Evolutionary conservation across 2,888 invertebrate genomes (phyloP), one percentile per base, ranked within the genome.

Genomic region (Lomographa bimaculata): DNA sequence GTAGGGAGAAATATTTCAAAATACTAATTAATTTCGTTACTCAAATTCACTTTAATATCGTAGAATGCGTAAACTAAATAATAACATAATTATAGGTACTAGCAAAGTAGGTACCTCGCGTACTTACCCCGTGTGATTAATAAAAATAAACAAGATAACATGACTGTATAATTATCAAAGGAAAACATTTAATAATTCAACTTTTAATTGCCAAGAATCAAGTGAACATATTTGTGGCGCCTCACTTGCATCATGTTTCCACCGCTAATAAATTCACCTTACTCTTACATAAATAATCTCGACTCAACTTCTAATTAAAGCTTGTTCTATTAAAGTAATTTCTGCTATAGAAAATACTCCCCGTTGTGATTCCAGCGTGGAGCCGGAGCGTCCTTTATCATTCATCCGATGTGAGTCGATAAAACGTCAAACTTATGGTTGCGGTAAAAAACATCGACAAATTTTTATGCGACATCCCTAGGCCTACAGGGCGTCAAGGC

Each of bases 381-480:
- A 47, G 49, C 43, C 44, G 27, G 36, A 40, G 18, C 19, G 41
- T 41, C 39, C 42, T 50, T 47, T 46, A 52, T 52, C 50, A 46
- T 44, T 37, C 44, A 41, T 43, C 43, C 33, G 51, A 46, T 54
- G 51, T 50, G 46, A 66, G 61, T 73, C 77, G 78, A 79, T 78
- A 74, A 78, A 77, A 60, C 59, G 39, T 46, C 46, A 58, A 65
- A 72, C 54, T 61, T 66, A 74, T 59, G 60, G 43, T 37, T 53
- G 45, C 48, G 53, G 63, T 65, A 59, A 69, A 63, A 67, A 64
- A 44, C 63, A 77, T 80, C 81, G 80, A 81, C 72, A 77, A 70
- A 63, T 71, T 65, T 41, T 68, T 66, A 71, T 71, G 67, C 63
- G 76, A 74, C 80, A 78, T 66, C 81, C 76, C 80, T 80, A 80